These are phyloP conservation scores for Aradus depressus DNA, from an alignment of 2,888 invertebrate genomes.

Conservation along the genomic window DNA sequence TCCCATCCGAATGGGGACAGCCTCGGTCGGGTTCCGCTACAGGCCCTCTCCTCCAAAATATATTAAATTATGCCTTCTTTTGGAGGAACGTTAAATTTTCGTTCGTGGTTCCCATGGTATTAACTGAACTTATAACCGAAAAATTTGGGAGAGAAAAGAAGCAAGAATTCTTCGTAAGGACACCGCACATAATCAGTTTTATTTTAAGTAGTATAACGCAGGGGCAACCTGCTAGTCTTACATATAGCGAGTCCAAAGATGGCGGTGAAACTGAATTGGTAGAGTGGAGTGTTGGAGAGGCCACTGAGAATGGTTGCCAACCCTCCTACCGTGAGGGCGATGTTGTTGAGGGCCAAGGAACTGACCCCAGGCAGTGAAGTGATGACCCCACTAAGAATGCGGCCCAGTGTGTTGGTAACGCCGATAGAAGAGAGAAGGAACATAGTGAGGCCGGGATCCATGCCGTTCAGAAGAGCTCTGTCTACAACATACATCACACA, in stretches of 20 bases:
- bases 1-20: too few relatives aligned
- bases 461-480: conserved; percentile 47
- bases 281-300: conserved; percentile 45
- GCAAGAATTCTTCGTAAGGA: too few relatives aligned
- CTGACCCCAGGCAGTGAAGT: conserved; percentile 72
- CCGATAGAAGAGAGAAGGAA: conserved; percentile 78
- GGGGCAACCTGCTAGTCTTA: too few relatives aligned
- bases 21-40: too few relatives aligned
- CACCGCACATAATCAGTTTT: too few relatives aligned
- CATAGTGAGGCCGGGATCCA: conserved; percentile 45
- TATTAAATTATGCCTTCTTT: too few relatives aligned
- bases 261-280: conserved; percentile 66
- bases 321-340: conserved; percentile 84
- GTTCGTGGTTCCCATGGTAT: too few relatives aligned
- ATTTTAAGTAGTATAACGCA: too few relatives aligned
- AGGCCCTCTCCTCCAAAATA: too few relatives aligned
- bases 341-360: conserved; percentile 78
- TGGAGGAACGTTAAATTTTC: too few relatives aligned
- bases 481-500: conserved; percentile 34
- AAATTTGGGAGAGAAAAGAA: too few relatives aligned
- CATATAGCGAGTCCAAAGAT: conserved; percentile 84
- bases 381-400: conserved; percentile 76
- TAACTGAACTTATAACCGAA: too few relatives aligned
- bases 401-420: conserved; percentile 81
- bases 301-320: conserved; percentile 73